These are phyloP conservation scores for Ectropis crepuscularia DNA, from an alignment of 2,888 invertebrate species.

Conservation along the genomic window DNA sequence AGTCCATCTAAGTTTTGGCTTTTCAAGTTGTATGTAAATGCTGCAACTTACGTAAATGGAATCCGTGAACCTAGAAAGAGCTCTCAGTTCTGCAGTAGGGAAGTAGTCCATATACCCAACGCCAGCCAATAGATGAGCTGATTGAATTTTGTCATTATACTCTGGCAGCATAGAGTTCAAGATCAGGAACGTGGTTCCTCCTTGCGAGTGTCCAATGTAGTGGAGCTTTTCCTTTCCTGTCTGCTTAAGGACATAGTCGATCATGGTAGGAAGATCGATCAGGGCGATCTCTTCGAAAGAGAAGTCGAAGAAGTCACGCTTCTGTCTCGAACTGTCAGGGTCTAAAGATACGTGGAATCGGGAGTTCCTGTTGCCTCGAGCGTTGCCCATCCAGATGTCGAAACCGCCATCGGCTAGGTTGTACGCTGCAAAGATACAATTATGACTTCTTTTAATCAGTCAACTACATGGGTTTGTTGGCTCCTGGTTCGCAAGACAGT, in stretches of 20 bases:
- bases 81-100: constrained; percentile 47
- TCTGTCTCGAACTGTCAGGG: constrained; percentile 55
- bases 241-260: constrained; percentile 60
- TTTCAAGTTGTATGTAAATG: background rate
- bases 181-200: constrained; percentile 66
- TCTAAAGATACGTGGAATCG: constrained; percentile 78
- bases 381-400: constrained; percentile 93
- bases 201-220: constrained; percentile 76
- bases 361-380: constrained; percentile 90
- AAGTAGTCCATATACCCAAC: constrained; percentile 65
- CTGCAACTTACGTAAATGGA: constrained; percentile 65
- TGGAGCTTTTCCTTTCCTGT: constrained; percentile 61
- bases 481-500: no score
- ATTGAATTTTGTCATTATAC: constrained; percentile 64
- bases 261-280: constrained; percentile 66
- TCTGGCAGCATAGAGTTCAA: constrained; percentile 60
- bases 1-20: no score
- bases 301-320: constrained; percentile 65
- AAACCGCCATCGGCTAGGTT: constrained; percentile 87
- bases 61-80: constrained; percentile 49
- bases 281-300: constrained; percentile 70
- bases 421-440: constrained; percentile 80
- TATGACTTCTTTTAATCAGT: no score
- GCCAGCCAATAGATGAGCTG: constrained; percentile 68
- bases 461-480: no score